phyloP scores from a whole-genome alignment of 2,797 vertebrate genomes.

The Phataginus tetradactyla region DNA sequence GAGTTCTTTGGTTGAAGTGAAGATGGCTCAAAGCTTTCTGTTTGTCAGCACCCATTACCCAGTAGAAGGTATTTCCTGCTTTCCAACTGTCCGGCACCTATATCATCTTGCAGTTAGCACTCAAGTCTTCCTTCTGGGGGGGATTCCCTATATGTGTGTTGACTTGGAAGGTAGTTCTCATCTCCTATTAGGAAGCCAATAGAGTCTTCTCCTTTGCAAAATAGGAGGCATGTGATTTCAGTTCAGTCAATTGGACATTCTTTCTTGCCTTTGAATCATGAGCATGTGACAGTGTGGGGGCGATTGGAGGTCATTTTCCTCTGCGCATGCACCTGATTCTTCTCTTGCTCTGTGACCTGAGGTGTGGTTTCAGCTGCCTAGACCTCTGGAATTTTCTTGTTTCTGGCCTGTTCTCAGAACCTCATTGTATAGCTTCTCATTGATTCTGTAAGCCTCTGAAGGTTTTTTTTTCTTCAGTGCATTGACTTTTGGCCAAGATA shows the following conservation, averaged over 20 bases:
- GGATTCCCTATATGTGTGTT: not conserved
- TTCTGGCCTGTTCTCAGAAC: not conserved
- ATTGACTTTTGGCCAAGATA: not conserved
- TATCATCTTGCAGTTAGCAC: not conserved
- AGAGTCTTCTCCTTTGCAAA: not conserved
- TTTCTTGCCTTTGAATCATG: not conserved
- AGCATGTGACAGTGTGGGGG: not conserved
- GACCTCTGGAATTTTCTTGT: conserved; percentile 27
- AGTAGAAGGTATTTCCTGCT: not conserved
- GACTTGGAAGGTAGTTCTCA: not conserved
- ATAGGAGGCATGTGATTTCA: not conserved
- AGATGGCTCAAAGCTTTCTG: not conserved
- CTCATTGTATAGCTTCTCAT: not conserved
- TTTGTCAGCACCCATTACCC: not conserved
- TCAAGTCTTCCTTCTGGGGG: not conserved
- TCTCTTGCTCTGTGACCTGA: conserved; percentile 16
- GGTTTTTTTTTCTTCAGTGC: not conserved
- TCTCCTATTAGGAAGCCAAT: not conserved
- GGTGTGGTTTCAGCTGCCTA: conserved; percentile 29
- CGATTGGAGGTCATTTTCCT: not conserved
- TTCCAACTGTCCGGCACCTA: not conserved
- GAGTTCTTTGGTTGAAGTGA: not conserved
- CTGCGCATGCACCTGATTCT: not conserved
- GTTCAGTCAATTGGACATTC: not conserved
- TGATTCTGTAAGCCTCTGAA: not conserved